Base-by-base conservation (phyloP, 2,888 invertebrate species). In the Brachyptera risi region DNA sequence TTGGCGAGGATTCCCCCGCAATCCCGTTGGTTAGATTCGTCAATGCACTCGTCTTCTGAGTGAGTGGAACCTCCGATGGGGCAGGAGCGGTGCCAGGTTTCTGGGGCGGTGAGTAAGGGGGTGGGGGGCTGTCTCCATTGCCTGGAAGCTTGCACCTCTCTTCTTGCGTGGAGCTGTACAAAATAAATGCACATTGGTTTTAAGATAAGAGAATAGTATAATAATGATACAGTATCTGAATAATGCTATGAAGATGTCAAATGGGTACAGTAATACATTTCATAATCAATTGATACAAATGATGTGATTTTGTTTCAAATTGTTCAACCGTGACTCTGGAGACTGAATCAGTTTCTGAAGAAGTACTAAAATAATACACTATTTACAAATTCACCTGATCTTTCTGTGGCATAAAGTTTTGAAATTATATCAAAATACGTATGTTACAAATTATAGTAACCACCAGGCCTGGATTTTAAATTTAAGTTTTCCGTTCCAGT, bases 101-200 rank as follows among this genome's bases (percentile, higher is more conserved):
- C 59, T 65, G 62, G 19, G 67, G 68, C 61, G 75, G 73, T 26
- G 75, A 73, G 31, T 74, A 74, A 67, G 77, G 77, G 3, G 78
- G 78, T 1, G 78, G 77, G 44, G 78, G 78, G 69, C 77, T 77
- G 67, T 74, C 67, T 63, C 67, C 67, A 65, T 58, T 61, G 65
- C 62, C 64, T 60, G 65, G 65, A 58, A 60, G 65, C 60, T 62
- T 63, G 37, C 61, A 60, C 60, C 64, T 65, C 64, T 65, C 62
- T 50, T 69, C 69, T 65, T 67, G 67, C 60, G 67, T 63, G 56
- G 68, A 64, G 57, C 66, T 64, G 64, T 13, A 60, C 60, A 54
- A 51, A 61, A 35, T 54, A 47, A n/a, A 47, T 24, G 37, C n/a
- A n/a, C n/a, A n/a, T n/a, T n/a, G n/a, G n/a, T n/a, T n/a, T n/a